phyloP scores from a whole-genome alignment of 37 sponge, comb jelly and placozoan genomes.

The Ephydatia muelleri region DNA sequence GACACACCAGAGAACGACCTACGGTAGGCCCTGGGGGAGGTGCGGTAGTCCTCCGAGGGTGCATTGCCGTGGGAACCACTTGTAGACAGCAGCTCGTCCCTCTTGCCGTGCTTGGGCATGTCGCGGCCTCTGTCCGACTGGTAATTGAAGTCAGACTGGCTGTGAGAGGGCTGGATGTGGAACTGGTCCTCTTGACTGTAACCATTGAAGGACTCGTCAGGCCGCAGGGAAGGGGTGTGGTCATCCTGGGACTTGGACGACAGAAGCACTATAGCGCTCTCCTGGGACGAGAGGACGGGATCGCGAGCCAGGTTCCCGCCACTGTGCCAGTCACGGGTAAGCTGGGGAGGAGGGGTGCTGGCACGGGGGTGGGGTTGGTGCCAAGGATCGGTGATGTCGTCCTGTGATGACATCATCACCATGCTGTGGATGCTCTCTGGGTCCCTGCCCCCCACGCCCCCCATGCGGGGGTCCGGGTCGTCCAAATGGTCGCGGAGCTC shows the following conservation, averaged over 20 bases:
- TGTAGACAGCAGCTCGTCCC: not conserved
- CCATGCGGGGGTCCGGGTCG: not conserved
- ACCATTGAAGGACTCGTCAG: not conserved
- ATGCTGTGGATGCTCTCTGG: not conserved
- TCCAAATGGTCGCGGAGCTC: not conserved
- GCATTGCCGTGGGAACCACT: constrained; percentile 7
- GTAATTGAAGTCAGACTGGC: not conserved
- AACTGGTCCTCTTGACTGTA: not conserved
- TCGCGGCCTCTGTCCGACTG: too few species aligned
- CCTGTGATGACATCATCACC: not conserved
- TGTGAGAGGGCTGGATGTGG: not conserved
- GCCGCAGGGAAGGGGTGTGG: not conserved
- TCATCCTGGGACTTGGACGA: not conserved
- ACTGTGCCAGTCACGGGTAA: not conserved
- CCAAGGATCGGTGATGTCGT: not conserved
- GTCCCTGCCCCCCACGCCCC: too few species aligned
- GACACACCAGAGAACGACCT: not conserved
- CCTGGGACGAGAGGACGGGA: not conserved
- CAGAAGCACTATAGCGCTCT: not conserved
- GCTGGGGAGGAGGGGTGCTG: not conserved
- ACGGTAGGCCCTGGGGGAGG: not conserved
- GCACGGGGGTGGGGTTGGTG: not conserved
- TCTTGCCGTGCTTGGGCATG: not conserved
- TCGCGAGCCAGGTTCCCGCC: not conserved
- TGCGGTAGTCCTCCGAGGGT: not conserved